Percentiles rank a stretch among this genome's conserved stretches.
These are phyloP conservation scores for Probaryconus sp. DNA, from an alignment of 1,140 invertebrate genomes.

Conservation along the genomic window DNA sequence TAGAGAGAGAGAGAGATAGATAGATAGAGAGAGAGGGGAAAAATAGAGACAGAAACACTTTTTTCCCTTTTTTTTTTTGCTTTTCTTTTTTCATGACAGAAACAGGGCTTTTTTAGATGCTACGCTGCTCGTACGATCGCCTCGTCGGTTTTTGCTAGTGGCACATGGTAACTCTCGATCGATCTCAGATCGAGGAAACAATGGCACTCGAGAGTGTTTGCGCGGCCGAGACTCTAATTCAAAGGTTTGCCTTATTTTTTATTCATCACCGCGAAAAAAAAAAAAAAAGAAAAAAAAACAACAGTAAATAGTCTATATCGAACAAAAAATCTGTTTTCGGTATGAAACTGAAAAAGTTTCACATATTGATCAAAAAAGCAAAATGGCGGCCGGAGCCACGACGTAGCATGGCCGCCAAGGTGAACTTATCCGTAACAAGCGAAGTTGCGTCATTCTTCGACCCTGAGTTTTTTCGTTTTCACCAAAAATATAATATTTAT, in stretches of 20 bases:
- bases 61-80: too few species aligned
- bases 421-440: conserved; percentile 7
- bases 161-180: conserved; percentile 69
- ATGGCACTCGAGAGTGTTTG: conserved; percentile 78
- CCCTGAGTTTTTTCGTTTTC: not conserved
- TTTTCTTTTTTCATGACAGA: too few species aligned
- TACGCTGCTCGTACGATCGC: conserved; percentile 70
- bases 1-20: too few species aligned
- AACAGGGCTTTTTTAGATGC: conserved; percentile 62
- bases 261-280: too few species aligned
- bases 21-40: too few species aligned
- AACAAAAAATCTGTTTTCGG: not conserved
- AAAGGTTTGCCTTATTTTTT: conserved; percentile 78
- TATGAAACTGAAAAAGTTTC: too few species aligned
- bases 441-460: conserved; percentile 25
- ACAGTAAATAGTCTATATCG: conserved; percentile 5
- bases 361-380: conserved; percentile 7
- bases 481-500: too few species aligned
- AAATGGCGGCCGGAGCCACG: conserved; percentile 32
- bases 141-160: conserved; percentile 67
- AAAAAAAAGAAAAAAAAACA: conserved; percentile 46
- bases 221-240: conserved; percentile 77
- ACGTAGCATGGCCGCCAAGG: conserved; percentile 3
- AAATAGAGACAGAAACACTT: too few species aligned
- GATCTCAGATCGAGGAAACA: conserved; percentile 66